Evolutionary conservation across 2,888 invertebrate genomes (phyloP).

Genomic region (Anticlea derivata): DNA sequence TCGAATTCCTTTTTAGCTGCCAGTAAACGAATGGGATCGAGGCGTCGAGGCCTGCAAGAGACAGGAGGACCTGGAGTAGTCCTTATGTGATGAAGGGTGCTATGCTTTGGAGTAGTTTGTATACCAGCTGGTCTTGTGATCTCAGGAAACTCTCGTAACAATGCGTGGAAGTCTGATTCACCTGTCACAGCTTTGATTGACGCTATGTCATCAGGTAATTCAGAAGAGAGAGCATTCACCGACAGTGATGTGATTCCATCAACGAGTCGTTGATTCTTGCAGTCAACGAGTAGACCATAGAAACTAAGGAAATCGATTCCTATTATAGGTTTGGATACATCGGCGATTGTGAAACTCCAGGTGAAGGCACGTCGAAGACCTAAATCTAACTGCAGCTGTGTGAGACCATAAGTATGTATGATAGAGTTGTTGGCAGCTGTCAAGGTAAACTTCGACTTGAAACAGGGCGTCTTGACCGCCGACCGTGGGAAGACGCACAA

Average conservation of each 20-base stretch:
- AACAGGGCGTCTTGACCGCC: not conserved
- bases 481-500: too few relatives aligned
- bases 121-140: not conserved
- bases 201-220: not conserved
- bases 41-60: not conserved
- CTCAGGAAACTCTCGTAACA: not conserved
- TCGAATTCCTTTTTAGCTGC: too few relatives aligned
- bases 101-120: not conserved
- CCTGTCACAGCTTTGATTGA: not conserved
- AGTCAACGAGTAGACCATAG: conserved; percentile 3
- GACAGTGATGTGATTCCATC: not conserved
- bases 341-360: conserved; percentile 8
- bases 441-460: not conserved
- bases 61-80: not conserved
- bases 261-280: not conserved
- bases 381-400: not conserved
- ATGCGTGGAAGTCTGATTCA: not conserved
- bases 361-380: conserved; percentile 7
- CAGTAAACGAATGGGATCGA: not conserved
- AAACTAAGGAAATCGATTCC: conserved; percentile 5
- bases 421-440: not conserved
- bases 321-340: conserved; percentile 6
- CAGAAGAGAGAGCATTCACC: not conserved
- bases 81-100: not conserved
- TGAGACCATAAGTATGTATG: conserved; percentile 2